Percentiles rank a stretch among this genome's conserved stretches.
Evolutionary conservation across 2,888 invertebrate species (phyloP).

Genomic region (Panzeria rudis): DNA sequence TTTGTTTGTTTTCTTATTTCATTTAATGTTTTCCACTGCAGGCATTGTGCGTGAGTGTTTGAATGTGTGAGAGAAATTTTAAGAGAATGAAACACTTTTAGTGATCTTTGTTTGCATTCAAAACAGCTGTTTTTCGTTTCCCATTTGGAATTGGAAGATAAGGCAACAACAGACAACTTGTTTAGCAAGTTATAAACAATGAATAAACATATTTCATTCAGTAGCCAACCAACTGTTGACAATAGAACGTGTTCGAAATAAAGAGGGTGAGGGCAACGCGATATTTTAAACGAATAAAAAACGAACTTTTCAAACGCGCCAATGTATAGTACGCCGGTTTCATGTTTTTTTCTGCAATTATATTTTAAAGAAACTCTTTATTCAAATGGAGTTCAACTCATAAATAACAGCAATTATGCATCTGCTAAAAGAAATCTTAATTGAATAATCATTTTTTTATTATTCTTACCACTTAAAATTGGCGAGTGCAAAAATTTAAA

Average conservation of each 20-base stretch:
- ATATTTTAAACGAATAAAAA: neutral
- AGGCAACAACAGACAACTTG: conserved; percentile 38
- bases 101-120: conserved; percentile 28
- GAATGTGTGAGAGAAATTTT: neutral
- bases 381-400: conserved; percentile 39
- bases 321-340: conserved; percentile 31
- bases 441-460: conserved; percentile 63
- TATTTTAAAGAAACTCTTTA: conserved; percentile 20
- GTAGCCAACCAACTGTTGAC: conserved; percentile 71
- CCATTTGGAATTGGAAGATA: conserved; percentile 5
- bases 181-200: conserved; percentile 65
- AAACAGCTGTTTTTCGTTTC: conserved; percentile 60
- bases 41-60: neutral
- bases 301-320: conserved; percentile 47
- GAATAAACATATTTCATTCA: conserved; percentile 56
- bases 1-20: neutral
- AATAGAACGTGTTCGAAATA: conserved; percentile 1
- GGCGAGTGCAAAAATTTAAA: conserved; percentile 32
- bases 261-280: neutral
- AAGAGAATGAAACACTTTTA: conserved; percentile 43
- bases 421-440: conserved; percentile 51
- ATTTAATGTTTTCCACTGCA: neutral
- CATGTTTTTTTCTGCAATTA: neutral
- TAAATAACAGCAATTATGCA: conserved; percentile 57
- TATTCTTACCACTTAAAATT: conserved; percentile 17